Evolutionary conservation across 35 echinoderm and acorn worm genomes (phyloP), one percentile per base, ranked within the genome.

Genomic region (Ptychodera flava): DNA sequence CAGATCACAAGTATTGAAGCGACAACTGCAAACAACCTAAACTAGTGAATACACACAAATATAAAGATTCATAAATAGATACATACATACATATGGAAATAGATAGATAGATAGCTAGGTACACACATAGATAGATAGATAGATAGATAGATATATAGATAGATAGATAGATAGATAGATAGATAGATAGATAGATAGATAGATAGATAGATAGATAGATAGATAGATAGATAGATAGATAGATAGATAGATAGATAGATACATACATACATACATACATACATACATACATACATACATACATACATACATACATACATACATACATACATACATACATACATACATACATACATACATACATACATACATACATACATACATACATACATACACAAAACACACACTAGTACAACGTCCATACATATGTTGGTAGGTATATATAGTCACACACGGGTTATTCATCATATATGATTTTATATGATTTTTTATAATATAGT

Each of bases 241-340:
- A 64, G 6, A 64, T 64, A 64, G 6, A 64, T 64, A 64, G 6
- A 64, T 64, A 64, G 6, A 64, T 64, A 22, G 6, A 64, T 64
- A 64, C 45, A 64, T 12, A 12, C 6, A 64, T 64, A 64, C 45
- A 64, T 64, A 64, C 45, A 64, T 64, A 64, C 45, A 64, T 64
- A 64, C 45, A 64, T 64, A 64, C 45, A 64, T 64, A 64, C 45
- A 64, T 64, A 64, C 45, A 64, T 64, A 64, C 45, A 64, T 64
- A 64, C 45, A 64, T 64, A 64, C 45, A 64, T 64, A 64, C 45
- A 64, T 22, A 64, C 45, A 64, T 64, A 64, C 45, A 64, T 22
- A 64, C 45, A 64, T 64, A 64, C 45, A 64, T 64, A 64, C 45
- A 64, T 64, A 64, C 45, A 64, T 64, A 64, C 45, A 64, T 64